Base-by-base conservation (phyloP, 2,888 invertebrate species). In the Caenorhabditis angaria region DNA sequence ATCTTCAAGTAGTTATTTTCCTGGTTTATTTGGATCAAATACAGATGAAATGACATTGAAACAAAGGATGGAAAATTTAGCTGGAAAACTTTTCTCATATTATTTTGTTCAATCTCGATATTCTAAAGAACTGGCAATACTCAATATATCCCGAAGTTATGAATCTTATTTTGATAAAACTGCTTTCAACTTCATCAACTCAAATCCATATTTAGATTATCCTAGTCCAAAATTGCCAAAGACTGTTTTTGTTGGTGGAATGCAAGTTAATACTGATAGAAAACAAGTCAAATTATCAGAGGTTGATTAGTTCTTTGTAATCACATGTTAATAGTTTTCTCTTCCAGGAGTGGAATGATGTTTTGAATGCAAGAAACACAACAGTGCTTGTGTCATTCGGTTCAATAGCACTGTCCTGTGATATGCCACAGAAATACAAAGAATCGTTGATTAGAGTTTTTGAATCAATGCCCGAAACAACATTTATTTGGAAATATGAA, bases 401-500 rank as follows among this genome's bases (percentile, higher is more conserved):
- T 20, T 74, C 77, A 22, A 64, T 59, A 25, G 67, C 65, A 3
- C 59, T 54, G 32, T 67, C 72, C 10, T 61, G 55, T 28, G 64
- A 70, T 41, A 73, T 73, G 73, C 77, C 77, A 1, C 54, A 69
- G n/a, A 48, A 65, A 10, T 63, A 61, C 71, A 76, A 67, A 54
- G 20, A 22, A 3, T 56, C 63, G 2, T 69, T 73, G 24, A 32
- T 69, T 18, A 50, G 62, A 53, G 65, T 73, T 12, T 73, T 69
- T 25, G 60, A 47, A 12, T 61, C 66, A 1, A 75, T 75, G 70
- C 65, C 70, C 1, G 59, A 70, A 0, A 63, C 48, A 0, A 71
- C 75, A 12, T 76, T 76, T 57, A 76, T 76, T 25, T 76, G 76
- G 76, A 76, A 76, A 51, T 76, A 76, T 58, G 76, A 76, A 41